Evolutionary conservation across 64 coral and sea anemone species (phyloP).

Genomic region (Hydrozoanthus tunicans): DNA sequence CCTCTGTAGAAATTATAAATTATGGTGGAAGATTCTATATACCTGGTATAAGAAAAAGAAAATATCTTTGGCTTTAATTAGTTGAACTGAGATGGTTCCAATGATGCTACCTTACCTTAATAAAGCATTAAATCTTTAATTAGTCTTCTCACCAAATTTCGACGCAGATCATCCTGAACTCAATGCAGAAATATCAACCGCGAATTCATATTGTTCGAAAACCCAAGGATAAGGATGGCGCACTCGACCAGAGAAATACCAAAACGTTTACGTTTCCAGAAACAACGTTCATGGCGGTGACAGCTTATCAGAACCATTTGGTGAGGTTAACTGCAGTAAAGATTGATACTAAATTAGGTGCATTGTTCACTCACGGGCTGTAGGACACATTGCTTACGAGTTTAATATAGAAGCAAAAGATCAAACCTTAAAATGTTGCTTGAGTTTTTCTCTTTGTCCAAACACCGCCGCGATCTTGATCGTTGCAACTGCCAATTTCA

Average conservation of each 20-base stretch:
- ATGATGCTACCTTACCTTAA: too few relatives aligned
- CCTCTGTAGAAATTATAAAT: too few relatives aligned
- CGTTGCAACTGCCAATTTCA: too few relatives aligned
- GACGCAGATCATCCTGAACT: constrained; percentile 85
- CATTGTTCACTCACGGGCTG: too few relatives aligned
- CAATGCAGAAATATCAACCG: constrained; percentile 97
- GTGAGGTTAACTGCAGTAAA: constrained; percentile 34
- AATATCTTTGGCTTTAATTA: neutral
- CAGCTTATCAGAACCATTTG: constrained; percentile 90
- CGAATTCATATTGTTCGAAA: constrained; percentile 78
- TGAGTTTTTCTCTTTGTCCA: too few relatives aligned
- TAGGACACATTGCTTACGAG: too few relatives aligned
- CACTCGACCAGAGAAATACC: constrained; percentile 57
- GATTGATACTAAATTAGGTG: too few relatives aligned
- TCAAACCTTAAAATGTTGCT: too few relatives aligned
- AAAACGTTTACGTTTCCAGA: constrained; percentile 85
- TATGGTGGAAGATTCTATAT: too few relatives aligned
- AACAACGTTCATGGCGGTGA: constrained; percentile 91
- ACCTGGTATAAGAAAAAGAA: neutral
- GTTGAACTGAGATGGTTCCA: neutral
- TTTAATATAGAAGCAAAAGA: too few relatives aligned
- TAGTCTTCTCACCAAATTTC: neutral
- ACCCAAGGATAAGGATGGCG: constrained; percentile 31
- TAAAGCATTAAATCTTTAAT: neutral
- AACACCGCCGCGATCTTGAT: too few relatives aligned